phyloP scores from a whole-genome alignment of 2,797 vertebrate genomes.

The Premnoplex brunnescens region DNA sequence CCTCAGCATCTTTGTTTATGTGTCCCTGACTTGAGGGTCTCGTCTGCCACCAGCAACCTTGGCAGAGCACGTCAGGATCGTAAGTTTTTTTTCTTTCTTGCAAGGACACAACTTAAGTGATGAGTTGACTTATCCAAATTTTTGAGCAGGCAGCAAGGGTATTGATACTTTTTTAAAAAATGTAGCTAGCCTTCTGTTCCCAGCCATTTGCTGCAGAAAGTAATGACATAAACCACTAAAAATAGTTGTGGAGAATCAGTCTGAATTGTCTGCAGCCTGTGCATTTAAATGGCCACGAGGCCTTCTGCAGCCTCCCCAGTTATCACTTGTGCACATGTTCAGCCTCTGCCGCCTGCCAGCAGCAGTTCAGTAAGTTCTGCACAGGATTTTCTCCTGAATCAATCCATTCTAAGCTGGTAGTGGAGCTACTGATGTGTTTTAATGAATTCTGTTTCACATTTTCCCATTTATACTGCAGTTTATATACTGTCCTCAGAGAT shows the following conservation, averaged over 20 bases:
- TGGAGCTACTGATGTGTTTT: constrained; percentile 52
- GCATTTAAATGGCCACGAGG: constrained; percentile 45
- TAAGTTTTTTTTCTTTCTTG: neutral
- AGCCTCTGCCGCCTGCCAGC: constrained; percentile 53
- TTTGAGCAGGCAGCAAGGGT: neutral
- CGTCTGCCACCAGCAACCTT: neutral
- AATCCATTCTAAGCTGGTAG: constrained; percentile 26
- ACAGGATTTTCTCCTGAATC: constrained; percentile 59
- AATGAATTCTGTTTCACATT: constrained; percentile 59
- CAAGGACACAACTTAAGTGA: neutral
- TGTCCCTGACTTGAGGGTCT: neutral
- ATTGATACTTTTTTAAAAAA: neutral
- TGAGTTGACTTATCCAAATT: neutral
- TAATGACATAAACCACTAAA: constrained; percentile 24
- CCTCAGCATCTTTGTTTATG: neutral
- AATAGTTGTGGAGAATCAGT: neutral
- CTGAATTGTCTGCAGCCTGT: constrained; percentile 19
- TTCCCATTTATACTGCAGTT: constrained; percentile 57
- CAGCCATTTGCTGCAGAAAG: neutral
- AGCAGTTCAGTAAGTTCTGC: constrained; percentile 51
- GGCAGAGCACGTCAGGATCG: neutral
- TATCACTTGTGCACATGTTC: constrained; percentile 57
- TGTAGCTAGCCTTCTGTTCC: neutral
- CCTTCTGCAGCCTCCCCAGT: constrained; percentile 46
- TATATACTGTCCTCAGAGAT: constrained; percentile 49